A percentile compares a stretch with the other conserved stretches of the same genome.
phyloP scores from a whole-genome alignment of 2,888 invertebrate genomes.

The Nomada fabriciana region DNA sequence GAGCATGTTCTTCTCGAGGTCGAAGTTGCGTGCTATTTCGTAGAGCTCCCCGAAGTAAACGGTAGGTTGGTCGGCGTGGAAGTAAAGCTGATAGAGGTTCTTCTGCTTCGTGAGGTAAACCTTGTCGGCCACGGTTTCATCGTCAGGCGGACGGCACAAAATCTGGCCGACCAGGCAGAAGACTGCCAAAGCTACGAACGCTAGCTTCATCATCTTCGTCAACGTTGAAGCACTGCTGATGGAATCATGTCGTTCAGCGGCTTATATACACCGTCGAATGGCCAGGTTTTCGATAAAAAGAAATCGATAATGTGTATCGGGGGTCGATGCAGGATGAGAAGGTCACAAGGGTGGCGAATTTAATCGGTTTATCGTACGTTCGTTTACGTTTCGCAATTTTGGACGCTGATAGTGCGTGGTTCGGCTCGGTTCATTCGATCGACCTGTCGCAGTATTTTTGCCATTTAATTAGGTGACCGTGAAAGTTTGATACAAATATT shows the following conservation, averaged over 20 bases:
- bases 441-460: neutral
- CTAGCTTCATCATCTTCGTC: conserved; percentile 51
- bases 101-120: conserved; percentile 84
- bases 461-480: neutral
- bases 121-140: conserved; percentile 72
- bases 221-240: conserved; percentile 8
- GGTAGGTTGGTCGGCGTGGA: conserved; percentile 83
- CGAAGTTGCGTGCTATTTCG: conserved; percentile 73
- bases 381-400: neutral
- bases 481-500: neutral
- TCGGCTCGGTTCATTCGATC: neutral
- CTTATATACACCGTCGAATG: conserved; percentile 49
- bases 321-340: conserved; percentile 19
- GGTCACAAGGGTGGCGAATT: conserved; percentile 27
- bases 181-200: conserved; percentile 41
- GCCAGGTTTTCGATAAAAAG: conserved; percentile 20
- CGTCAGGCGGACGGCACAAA: neutral
- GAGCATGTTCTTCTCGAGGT: conserved; percentile 69
- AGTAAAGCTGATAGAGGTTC: conserved; percentile 84
- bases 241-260: neutral
- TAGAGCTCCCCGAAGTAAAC: conserved; percentile 75
- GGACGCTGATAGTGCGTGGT: neutral
- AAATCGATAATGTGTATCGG: conserved; percentile 30
- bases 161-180: conserved; percentile 51
- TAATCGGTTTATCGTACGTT: conserved; percentile 15